Evolutionary conservation across 2,888 invertebrate genomes (phyloP).

Genomic region (Biston betularia): DNA sequence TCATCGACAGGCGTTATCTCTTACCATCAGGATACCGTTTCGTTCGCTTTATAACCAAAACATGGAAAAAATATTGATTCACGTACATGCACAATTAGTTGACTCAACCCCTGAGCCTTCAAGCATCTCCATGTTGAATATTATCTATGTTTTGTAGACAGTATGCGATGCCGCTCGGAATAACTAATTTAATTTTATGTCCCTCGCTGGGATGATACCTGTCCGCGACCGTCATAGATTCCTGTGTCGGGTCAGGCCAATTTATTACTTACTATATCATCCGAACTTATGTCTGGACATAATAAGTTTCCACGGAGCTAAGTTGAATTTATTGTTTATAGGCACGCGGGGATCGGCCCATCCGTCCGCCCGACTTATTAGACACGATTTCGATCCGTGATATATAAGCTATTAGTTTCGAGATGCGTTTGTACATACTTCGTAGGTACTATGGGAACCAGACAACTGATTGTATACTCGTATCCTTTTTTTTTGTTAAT

Average conservation of each 20-base stretch:
- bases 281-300: constrained; percentile 53
- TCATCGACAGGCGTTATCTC: too few relatives aligned
- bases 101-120: too few relatives aligned
- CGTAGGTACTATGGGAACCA: too few relatives aligned
- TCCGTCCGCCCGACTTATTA: constrained; percentile 27
- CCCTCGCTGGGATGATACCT: constrained; percentile 54
- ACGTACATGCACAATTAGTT: too few relatives aligned
- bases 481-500: too few relatives aligned
- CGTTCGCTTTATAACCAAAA: too few relatives aligned
- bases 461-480: too few relatives aligned
- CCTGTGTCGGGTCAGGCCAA: constrained; percentile 66
- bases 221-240: constrained; percentile 72
- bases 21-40: too few relatives aligned
- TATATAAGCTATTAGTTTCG: constrained; percentile 25
- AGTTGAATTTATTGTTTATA: constrained; percentile 53
- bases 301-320: constrained; percentile 51
- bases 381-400: constrained; percentile 23
- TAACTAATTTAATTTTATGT: constrained; percentile 51
- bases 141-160: constrained; percentile 43
- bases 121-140: too few relatives aligned
- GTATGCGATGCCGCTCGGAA: constrained; percentile 47
- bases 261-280: constrained; percentile 78
- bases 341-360: constrained; percentile 36
- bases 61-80: too few relatives aligned
- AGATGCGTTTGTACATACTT: neutral